Evolutionary conservation across 2,797 vertebrate species (phyloP), one percentile per base, ranked within the genome.

Genomic region (Acanthurus leucopareius): DNA sequence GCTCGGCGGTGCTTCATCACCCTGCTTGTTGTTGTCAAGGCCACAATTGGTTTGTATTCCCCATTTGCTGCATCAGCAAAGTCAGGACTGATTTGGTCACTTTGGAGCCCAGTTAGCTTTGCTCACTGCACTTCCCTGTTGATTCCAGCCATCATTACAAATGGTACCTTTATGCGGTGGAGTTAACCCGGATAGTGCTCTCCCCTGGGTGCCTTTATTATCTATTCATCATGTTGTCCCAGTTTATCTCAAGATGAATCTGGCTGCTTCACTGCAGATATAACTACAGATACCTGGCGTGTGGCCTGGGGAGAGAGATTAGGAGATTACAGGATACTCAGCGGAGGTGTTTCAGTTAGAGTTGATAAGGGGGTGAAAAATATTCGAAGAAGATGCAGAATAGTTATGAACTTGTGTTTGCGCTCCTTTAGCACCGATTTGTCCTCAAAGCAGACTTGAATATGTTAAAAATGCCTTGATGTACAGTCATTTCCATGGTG

Each of bases 221-320:
- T 94, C 92, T 93, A 95, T 95, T 95, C 90, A 95, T 96, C 95
- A 94, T 92, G 88, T 93, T 95, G 95, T 93, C 93, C 95, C 91
- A 94, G 87, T 95, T 96, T 94, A 93, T 93, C 83, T 87, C 61
- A 65, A 83, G 91, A 92, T 92, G 91, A 90, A 94, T 94, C 90
- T 89, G 86, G 89, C 80, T 92, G 87, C 89, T 85, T 85, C 82
- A 44, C 79, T 73, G 57, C 88, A 86, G 80, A 90, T 85, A 86
- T 89, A 90, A 90, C 81, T 86, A 86, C 88, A 92, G 83, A 87
- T 89, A 92, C 86, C 88, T 83, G 84, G 77, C 79, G 53, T 83
- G 85, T 78, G 82, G 83, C 90, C 89, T 64, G 64, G 75, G 88
- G 85, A 73, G 80, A 66, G 75, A 84, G 87, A 93, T 93, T 88